Evolutionary conservation across 2,797 vertebrate species (phyloP), one percentile per base, ranked within the genome.

Genomic region (Eulemur rubriventer): DNA sequence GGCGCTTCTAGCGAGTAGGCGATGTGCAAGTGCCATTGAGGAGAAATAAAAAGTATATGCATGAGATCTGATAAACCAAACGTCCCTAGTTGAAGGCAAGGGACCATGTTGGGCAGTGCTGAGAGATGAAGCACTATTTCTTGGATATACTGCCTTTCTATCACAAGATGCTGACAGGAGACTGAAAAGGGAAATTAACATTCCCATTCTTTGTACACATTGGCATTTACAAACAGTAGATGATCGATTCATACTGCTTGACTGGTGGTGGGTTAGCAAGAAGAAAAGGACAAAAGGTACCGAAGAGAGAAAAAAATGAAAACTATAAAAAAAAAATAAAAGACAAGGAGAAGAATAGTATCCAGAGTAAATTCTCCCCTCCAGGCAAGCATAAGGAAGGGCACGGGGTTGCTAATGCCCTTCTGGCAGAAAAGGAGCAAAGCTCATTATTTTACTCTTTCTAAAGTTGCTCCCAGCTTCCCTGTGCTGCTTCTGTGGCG

Each of bases 391-490:
- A 35, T 63, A 85, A 81, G 24, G 30, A 70, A 87, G 35, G 43
- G 24, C 46, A 81, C 6, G 14, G 78, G 33, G 20, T 4, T 63
- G 18, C 61, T 48, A 61, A 79, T 7, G 5, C 52, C 43, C 50
- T 92, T 87, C 41, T 61, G 41, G 87, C 90, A 92, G 73, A 76
- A 81, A 48, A 93, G 14, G 33, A 80, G 30, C 70, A 67, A 83
- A 67, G 22, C 80, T 95, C 75, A 61, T 93, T 95, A 95, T 85
- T 95, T 78, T 55, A 50, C 20, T 61, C 80, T 90, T 91, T 69
- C 59, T 55, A 38, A 88, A 82, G 55, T 18, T 65, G 30, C 43
- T 95, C 24, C 43, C 55, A 73, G 76, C 76, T 82, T 89, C 65
- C 65, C 38, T 1, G 16, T 20, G 78, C 48, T 85, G 73, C 43